Evolutionary conservation across 2,888 invertebrate genomes (phyloP), one percentile per base, ranked within the genome.

Genomic region (Amblyjoppa proteus): DNA sequence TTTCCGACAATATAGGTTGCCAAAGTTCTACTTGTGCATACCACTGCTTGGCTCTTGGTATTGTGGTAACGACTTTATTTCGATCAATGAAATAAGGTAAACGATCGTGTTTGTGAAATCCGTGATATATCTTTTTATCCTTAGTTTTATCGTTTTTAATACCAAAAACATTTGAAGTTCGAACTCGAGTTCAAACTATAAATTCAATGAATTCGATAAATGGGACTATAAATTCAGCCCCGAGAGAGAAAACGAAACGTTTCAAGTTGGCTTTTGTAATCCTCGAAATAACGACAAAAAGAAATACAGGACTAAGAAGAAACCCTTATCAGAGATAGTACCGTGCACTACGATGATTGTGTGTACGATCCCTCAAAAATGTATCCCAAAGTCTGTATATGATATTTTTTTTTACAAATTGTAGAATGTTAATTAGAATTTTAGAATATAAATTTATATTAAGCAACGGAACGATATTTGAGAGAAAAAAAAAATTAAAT

Each of bases 301-400:
- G 58, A 7, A 75, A 77, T 51, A 41, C 16, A 64, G 13, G 51
- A 41, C 34, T 80, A 58, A 81, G 11, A 13, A 45, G 13, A 49
- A 49, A 77, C 9, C 13, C 11, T 66, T 28, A 61, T 84, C 68
- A 89, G 71, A 45, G 45, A 69, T 41, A 79, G 71, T 82, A 56
- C 81, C 86, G 87, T 86, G 85, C 86, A 87, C 87, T 86, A 87
- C 81, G 76, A 76, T 80, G 77, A 77, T 45, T 51, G 56, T 51
- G 58, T 9, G 49, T 41, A 76, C 56, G 56, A 76, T 81, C 64
- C 51, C 28, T 64, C 51, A n/a, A 66, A 28, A 64, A 31, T 75
- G 34, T 75, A 74, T 61, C 6, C 6, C 28, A 49, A 74, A 61
- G 20, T 56, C 41, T 20, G 53, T 56, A 71, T 73, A 56, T n/a